These are phyloP conservation scores for Drosophila algonquin DNA, from an alignment of 2,888 invertebrate species.

Conservation along the genomic window DNA sequence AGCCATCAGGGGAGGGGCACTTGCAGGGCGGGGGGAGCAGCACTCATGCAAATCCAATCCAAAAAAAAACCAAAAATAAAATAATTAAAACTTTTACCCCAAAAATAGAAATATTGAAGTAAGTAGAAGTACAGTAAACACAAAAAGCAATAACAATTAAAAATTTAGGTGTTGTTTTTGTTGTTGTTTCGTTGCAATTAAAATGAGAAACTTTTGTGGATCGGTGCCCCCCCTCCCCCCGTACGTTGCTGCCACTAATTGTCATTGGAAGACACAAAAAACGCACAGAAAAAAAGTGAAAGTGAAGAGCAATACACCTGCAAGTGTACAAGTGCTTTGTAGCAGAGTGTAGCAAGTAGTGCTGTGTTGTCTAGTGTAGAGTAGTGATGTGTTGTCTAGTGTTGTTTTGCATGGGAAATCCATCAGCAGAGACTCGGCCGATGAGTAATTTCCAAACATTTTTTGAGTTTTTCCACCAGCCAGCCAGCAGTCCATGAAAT, in stretches of 20 bases:
- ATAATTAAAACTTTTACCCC: conserved; percentile 35
- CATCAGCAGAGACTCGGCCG: conserved; percentile 18
- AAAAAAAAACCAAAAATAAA: conserved; percentile 2
- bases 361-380: not conserved
- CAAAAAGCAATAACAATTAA: conserved; percentile 46
- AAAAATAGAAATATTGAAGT: not conserved
- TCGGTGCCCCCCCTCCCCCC: conserved; percentile 20
- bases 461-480: conserved; percentile 54
- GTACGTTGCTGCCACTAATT: conserved; percentile 56
- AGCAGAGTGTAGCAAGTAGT: not conserved
- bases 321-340: not conserved
- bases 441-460: conserved; percentile 62
- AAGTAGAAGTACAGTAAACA: conserved; percentile 16
- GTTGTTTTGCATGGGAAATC: conserved; percentile 22
- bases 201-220: conserved; percentile 67
- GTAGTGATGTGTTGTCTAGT: not conserved
- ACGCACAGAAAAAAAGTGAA: conserved; percentile 62
- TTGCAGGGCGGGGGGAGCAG: not conserved
- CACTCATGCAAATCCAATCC: conserved; percentile 5
- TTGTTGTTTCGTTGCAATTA: conserved; percentile 57
- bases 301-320: conserved; percentile 40
- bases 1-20: not conserved
- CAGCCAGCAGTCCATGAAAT: conserved; percentile 61
- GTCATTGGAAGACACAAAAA: conserved; percentile 56
- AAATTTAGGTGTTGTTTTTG: conserved; percentile 33